Conservation (phyloP, 35 echinoderm and acorn worm genomes). For the Ophioderma brevispina region DNA sequence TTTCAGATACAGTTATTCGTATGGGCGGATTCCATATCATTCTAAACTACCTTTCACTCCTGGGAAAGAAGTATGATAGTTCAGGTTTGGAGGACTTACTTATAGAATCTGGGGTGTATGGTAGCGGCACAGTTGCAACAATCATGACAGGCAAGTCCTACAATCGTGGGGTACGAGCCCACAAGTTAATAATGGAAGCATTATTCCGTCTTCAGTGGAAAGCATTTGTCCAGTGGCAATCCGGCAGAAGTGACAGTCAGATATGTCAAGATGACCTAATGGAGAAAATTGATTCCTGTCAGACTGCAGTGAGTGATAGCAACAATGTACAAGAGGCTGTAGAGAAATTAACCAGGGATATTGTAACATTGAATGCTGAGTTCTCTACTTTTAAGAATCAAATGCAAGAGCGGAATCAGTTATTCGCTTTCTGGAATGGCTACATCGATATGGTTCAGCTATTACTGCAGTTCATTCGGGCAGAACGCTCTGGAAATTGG, state of each 20-base stretch:
- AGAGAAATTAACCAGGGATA: neutral
- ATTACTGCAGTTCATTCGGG: no score
- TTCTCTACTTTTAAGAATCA: neutral
- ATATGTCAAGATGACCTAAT: neutral
- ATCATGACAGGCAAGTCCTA: constrained; percentile 20
- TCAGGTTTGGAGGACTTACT: constrained; percentile 70
- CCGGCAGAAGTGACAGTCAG: no score
- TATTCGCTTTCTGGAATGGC: neutral
- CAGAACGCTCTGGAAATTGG: constrained; percentile 9
- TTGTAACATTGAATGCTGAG: neutral
- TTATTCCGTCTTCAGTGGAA: neutral
- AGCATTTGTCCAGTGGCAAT: no score
- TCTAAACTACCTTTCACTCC: constrained; percentile 41
- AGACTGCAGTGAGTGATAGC: neutral
- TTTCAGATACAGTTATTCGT: constrained; percentile 29
- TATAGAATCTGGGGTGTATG: neutral
- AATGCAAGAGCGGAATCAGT: neutral
- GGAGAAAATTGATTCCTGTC: neutral
- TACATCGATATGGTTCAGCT: neutral
- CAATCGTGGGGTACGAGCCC: constrained; percentile 1
- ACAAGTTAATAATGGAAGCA: constrained; percentile 26
- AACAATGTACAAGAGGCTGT: neutral
- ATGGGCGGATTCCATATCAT: constrained; percentile 76
- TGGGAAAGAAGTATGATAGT: constrained; percentile 73
- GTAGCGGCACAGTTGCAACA: neutral